Evolutionary conservation across 1,140 invertebrate species (phyloP), one percentile per base, ranked within the genome.

Genomic region (Bombus difficillimus): DNA sequence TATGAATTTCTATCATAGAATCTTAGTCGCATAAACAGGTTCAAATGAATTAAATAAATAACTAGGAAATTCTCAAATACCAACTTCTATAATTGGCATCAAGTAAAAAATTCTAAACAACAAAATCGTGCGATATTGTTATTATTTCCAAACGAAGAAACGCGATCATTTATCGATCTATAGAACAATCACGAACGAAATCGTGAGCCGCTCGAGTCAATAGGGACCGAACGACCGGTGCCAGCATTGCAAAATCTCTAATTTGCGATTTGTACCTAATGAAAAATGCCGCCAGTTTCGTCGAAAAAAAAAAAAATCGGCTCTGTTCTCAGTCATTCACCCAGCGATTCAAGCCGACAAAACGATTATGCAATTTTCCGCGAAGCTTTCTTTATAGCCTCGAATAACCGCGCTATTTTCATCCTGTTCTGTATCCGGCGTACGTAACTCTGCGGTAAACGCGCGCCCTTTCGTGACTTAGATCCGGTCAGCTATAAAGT

Each of bases 291-390:
- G n/a, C 5, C 18, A 13, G 8, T 13, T 13, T 59, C 39, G 34
- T 32, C 25, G 18, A 34, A 39, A n/a, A 25, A 34, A 39, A n/a
- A 25, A 39, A 39, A 59, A 12, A 37, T n/a, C 10, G 25, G 8
- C 47, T 25, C 39, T 37, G 62, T 43, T 83, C n/a, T 80, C 73
- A 89, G 88, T 87, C 88, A 62, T 90, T 90, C 89, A 90, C 86
- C 88, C 79, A 72, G 39, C 59, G 71, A 57, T 81, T 73, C 85
- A 73, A 73, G 25, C 69, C 22, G 78, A 85, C n/a, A 12, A 47
- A 64, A 53, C 80, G 79, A 90, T 90, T 90, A 90, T 88, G 89
- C 86, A 90, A 90, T 90, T 88, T 90, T 88, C 83, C 71, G n/a
- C 59, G 76, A 83, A 86, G 18, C 80, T 85, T 90, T 85, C 86